Evolutionary conservation across 1,140 invertebrate genomes (phyloP).

Genomic region (Idris sp.): DNA sequence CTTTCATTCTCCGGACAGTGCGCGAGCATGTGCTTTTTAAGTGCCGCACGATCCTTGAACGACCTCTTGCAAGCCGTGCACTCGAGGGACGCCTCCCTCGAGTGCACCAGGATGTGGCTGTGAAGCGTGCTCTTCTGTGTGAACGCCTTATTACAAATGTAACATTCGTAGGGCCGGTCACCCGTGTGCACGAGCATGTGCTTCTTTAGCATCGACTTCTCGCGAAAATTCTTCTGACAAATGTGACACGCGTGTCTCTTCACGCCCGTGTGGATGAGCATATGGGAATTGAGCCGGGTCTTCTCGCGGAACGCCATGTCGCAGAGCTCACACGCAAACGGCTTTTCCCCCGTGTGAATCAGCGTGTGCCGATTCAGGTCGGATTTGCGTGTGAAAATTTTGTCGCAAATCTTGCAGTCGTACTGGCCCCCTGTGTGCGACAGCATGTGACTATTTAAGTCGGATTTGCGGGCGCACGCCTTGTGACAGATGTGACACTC

Average conservation of each 20-base stretch:
- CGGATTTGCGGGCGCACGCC: slow-evolving; percentile 73
- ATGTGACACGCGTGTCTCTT: slow-evolving; percentile 83
- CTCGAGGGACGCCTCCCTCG: slow-evolving; percentile 79
- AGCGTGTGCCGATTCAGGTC: slow-evolving; percentile 84
- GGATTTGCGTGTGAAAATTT: slow-evolving; percentile 84
- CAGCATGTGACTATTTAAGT: slow-evolving; percentile 75
- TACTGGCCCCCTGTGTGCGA: slow-evolving; percentile 80
- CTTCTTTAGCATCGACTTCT: slow-evolving; percentile 78
- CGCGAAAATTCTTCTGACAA: slow-evolving; percentile 79
- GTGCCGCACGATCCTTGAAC: slow-evolving; percentile 84
- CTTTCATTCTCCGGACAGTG: slow-evolving; percentile 84
- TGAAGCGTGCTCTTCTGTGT: slow-evolving; percentile 75
- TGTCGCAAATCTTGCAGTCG: slow-evolving; percentile 85
- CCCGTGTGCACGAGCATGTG: slow-evolving; percentile 79
- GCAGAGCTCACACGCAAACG: slow-evolving; percentile 79
- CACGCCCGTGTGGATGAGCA: slow-evolving; percentile 84
- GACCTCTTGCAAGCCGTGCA: slow-evolving; percentile 85
- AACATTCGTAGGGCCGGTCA: slow-evolving; percentile 79
- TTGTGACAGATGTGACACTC: slow-evolving; percentile 82
- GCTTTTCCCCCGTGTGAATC: slow-evolving; percentile 85
- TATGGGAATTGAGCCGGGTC: slow-evolving; percentile 85
- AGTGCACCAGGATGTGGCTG: slow-evolving; percentile 76
- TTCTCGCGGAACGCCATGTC: slow-evolving; percentile 79
- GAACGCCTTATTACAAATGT: slow-evolving; percentile 77
- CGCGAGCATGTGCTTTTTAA: slow-evolving; percentile 83